Percentiles rank a stretch among this genome's conserved stretches.
These are phyloP conservation scores for Periophthalmodon schlosseri DNA, from an alignment of 2,113 vertebrate genomes.

Conservation along the genomic window DNA sequence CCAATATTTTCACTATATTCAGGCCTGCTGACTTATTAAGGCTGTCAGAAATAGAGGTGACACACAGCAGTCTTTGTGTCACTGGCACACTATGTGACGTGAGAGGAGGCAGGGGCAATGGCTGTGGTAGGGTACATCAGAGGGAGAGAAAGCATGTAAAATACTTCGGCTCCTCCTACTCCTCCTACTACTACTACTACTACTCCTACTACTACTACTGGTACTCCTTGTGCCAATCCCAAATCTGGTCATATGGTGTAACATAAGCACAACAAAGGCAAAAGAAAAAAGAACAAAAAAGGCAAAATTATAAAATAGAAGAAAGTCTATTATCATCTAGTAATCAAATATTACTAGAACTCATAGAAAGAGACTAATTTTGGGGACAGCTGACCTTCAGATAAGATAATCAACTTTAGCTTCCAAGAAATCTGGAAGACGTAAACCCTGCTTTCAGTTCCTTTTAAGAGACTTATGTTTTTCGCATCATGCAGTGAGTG, in stretches of 20 bases:
- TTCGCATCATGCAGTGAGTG: constrained; percentile 56
- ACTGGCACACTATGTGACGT: constrained; percentile 48
- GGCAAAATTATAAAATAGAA: background rate
- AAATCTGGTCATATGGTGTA: too few relatives aligned
- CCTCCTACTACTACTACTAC: background rate
- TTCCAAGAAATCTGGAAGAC: constrained; percentile 54
- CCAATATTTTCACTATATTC: constrained; percentile 44
- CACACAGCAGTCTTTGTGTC: constrained; percentile 62
- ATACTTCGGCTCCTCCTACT: background rate
- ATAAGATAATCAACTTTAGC: constrained; percentile 55
- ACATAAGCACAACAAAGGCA: background rate
- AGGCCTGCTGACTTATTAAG: constrained; percentile 61
- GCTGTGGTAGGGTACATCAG: constrained; percentile 26
- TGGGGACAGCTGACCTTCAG: constrained; percentile 40
- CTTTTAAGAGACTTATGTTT: constrained; percentile 49
- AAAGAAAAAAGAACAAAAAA: background rate
- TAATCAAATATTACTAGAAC: background rate
- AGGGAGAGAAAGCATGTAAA: background rate
- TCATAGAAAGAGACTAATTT: constrained; percentile 3
- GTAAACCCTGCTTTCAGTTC: constrained; percentile 30
- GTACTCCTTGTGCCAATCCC: too few relatives aligned
- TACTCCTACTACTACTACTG: background rate
- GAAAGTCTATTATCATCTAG: too few relatives aligned
- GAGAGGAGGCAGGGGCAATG: constrained; percentile 36
- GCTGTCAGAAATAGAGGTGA: constrained; percentile 67